Evolutionary conservation across 2,888 invertebrate species (phyloP).

Genomic region (Cryptus armator): DNA sequence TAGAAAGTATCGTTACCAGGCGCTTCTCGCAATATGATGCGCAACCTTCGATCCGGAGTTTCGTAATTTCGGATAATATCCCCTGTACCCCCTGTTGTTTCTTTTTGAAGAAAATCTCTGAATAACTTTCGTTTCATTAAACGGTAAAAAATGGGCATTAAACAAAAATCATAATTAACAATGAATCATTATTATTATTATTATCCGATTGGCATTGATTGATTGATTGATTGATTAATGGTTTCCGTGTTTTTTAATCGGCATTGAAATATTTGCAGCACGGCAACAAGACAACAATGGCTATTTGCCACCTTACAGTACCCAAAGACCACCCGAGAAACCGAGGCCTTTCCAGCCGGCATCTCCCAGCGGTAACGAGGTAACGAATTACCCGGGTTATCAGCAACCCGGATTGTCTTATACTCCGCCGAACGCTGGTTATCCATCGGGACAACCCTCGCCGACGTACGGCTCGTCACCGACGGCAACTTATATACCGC

Average conservation of each 20-base stretch:
- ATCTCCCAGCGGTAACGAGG: slow-evolving; percentile 77
- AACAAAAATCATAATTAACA: no score
- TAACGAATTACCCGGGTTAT: slow-evolving; percentile 75
- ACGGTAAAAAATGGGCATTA: not conserved
- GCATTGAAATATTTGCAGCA: slow-evolving; percentile 85
- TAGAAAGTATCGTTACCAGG: slow-evolving; percentile 31
- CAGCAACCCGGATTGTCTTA: slow-evolving; percentile 77
- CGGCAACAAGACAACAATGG: slow-evolving; percentile 86
- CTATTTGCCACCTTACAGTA: slow-evolving; percentile 88
- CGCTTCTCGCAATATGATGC: slow-evolving; percentile 33
- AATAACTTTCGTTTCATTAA: slow-evolving; percentile 16
- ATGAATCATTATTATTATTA: no score
- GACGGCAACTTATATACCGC: slow-evolving; percentile 75
- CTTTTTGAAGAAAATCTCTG: not conserved
- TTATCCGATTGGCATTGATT: no score
- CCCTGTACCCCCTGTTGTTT: no score
- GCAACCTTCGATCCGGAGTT: slow-evolving; percentile 4
- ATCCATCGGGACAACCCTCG: slow-evolving; percentile 75
- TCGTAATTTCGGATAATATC: slow-evolving; percentile 7
- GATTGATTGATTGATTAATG: not conserved
- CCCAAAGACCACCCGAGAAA: slow-evolving; percentile 87
- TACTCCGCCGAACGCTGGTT: slow-evolving; percentile 74
- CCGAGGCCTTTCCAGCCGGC: slow-evolving; percentile 90
- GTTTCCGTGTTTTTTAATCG: not conserved
- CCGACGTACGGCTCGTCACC: slow-evolving; percentile 73